Base-by-base conservation (phyloP, 2,888 invertebrate genomes). In the Elmis aenea region DNA sequence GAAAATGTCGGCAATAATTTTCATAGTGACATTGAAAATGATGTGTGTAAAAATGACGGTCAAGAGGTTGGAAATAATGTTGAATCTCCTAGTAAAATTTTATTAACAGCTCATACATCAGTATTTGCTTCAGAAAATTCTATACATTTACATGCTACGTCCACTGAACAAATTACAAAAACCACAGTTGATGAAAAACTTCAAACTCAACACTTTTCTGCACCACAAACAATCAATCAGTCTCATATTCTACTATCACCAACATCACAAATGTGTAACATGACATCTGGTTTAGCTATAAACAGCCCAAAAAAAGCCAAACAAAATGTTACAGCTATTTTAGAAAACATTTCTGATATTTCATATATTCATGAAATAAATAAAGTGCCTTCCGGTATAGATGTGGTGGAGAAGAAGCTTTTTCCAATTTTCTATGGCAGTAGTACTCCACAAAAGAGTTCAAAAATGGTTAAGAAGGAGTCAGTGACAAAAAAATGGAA, bases 261-360 rank as follows among this genome's bases (percentile, higher is more conserved):
- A 2, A 70, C 70, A 4, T 72, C 71, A 16, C 70, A 72, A 48
- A 68, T 75, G 51, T 67, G 65, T 44, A 68, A 67, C 44, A 71
- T 74, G 67, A 69, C 74, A 3, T 73, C 72, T 1, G 68, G 62
- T 3, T 50, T 69, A 36, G 67, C 65, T 1, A 36, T 69, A 4
- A 69, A 70, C 61, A 72, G 72, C 33, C 73, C 73, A n/a, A 63
- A 68, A 45, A 66, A 67, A 36, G 57, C 52, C 1, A 59, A 36
- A 38, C 35, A 52, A 26, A 62, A 66, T 38, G 50, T 64, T 15
- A 61, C 37, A 8, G 38, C 50, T 1, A 41, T 66, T 9, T 41
- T 66, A 10, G 50, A 58, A 14, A 46, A 46, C 33, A 42, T 52
- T 26, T 13, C 16, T 20, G 13, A 25, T n/a, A 12, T 9, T 34